Evolutionary conservation across 2,113 vertebrate species (phyloP), one percentile per base, ranked within the genome.

Genomic region (Brachyhypopomus occidentalis): DNA sequence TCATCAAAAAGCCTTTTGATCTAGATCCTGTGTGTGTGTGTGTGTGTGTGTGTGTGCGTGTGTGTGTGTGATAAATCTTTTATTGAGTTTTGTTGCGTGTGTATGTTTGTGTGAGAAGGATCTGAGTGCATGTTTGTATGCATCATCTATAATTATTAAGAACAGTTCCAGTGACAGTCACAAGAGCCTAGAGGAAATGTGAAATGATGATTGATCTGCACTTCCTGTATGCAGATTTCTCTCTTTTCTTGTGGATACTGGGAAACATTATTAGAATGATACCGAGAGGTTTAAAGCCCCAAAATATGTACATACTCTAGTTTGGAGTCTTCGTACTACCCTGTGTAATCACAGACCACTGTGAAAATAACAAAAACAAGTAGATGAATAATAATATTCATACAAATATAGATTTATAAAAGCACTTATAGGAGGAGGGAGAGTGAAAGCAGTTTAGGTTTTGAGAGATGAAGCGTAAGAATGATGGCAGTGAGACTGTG

Each of bases 1-100:
- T 56, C 5, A 25, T 69, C 25, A 11, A 74, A 75, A 70, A 45
- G 41, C 2, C 41, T 52, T 78, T 19, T 63, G 62, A 77, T 74
- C 71, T 75, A 73, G 23, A 25, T 19, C 5, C 25, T 58, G 23
- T 70, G 16, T 59, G 30, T 25, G 22, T 75, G 30, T 62, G 55
- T 64, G 22, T 70, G 16, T 58, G 30, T 25, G 22, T 56, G 20
- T 52, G 72, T 74, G 27, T 75, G 30, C 38, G 55, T 64, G 22
- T 70, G 16, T 58, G 30, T 25, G 22, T 56, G 20, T 52, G 30
- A 30, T 30, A 30, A 30, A 30, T 30, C 30, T 30, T 30, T 30
- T 30, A 30, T 30, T 30, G 30, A 30, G 30, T 30, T 30, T 30
- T 30, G 30, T 30, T 30, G 30, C 3, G 30, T 75, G 30, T 62